Evolutionary conservation across 2,113 vertebrate species (phyloP).

Genomic region (Emydocephalus ijimae): DNA sequence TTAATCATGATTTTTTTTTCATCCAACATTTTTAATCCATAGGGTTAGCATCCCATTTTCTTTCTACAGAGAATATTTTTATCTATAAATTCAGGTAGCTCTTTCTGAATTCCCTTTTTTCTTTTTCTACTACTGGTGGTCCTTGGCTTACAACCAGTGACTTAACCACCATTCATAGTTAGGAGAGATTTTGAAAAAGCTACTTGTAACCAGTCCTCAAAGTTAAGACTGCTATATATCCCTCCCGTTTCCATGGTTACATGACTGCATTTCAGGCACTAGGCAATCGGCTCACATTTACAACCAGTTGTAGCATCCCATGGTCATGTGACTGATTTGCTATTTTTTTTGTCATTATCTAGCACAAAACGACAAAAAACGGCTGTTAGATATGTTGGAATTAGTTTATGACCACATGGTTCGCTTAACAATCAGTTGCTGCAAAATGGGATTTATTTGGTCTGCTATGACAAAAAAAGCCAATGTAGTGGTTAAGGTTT

Average conservation of each 20-base stretch:
- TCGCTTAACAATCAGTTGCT: background rate
- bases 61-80: background rate
- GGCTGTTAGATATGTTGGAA: background rate
- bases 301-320: background rate
- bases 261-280: background rate
- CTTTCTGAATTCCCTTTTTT: background rate
- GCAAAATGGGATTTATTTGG: background rate
- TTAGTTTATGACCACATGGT: background rate
- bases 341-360: background rate
- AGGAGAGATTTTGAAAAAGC: background rate
- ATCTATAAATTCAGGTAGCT: background rate
- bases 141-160: background rate
- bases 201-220: background rate
- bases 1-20: background rate
- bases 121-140: background rate
- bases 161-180: background rate
- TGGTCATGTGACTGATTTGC: background rate
- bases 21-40: background rate
- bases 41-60: background rate
- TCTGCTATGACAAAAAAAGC: background rate
- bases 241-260: background rate
- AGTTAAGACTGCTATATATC: background rate
- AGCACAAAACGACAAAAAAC: background rate
- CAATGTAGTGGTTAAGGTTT: background rate
- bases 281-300: background rate